Evolutionary conservation across 2,888 invertebrate species (phyloP).

Genomic region (Pantelozetes paolii): DNA sequence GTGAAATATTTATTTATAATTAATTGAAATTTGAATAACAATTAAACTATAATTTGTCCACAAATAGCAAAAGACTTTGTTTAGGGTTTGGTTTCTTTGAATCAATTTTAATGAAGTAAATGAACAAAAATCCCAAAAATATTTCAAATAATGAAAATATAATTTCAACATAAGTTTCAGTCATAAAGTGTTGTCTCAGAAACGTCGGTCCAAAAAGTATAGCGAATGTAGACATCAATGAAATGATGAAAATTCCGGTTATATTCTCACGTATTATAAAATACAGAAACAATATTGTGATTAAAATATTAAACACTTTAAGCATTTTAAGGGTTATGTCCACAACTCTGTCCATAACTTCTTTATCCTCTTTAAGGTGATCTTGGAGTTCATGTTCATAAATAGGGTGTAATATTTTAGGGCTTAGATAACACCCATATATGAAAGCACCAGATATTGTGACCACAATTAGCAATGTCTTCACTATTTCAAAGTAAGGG

Average conservation of each 20-base stretch:
- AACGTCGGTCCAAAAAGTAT: not conserved
- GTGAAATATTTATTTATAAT: too few relatives aligned
- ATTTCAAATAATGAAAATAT: not conserved
- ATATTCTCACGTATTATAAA: not conserved
- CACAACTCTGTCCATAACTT: not conserved
- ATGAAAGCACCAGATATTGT: not conserved
- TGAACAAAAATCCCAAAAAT: not conserved
- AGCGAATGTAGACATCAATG: not conserved
- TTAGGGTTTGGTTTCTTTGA: not conserved
- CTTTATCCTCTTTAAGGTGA: not conserved
- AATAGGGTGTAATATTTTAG: not conserved
- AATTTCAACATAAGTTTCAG: not conserved
- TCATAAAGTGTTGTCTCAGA: not conserved
- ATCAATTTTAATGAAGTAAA: not conserved
- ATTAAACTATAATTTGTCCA: too few relatives aligned
- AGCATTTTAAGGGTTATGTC: not conserved
- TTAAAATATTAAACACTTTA: not conserved
- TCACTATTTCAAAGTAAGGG: not conserved
- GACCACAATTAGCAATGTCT: not conserved
- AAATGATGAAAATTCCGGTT: not conserved
- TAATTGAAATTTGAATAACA: too few relatives aligned
- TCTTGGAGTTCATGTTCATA: not conserved
- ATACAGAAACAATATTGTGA: not conserved
- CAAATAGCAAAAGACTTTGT: not conserved
- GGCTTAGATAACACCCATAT: not conserved